Percentiles rank a stretch among this genome's conserved stretches.
Evolutionary conservation across 2,113 vertebrate species (phyloP).

Genomic region (Osmerus eperlanus): DNA sequence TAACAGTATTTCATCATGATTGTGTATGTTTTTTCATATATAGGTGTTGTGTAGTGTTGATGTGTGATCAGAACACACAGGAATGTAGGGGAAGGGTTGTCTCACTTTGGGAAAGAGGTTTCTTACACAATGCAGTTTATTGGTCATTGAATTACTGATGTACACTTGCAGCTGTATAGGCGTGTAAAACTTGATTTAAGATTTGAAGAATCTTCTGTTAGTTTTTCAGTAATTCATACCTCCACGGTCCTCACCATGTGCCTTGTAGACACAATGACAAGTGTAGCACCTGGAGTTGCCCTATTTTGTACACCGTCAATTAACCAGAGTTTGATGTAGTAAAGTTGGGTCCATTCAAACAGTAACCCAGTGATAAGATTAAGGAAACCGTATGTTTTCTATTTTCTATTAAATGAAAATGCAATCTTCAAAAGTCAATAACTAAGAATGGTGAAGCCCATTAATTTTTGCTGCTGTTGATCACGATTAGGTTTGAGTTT

Average conservation of each 20-base stretch:
- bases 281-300: conserved; percentile 64
- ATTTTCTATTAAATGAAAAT: conserved; percentile 41
- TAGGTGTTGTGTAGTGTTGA: conserved; percentile 30
- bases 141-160: conserved; percentile 41
- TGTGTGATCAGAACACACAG: conserved; percentile 37
- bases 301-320: conserved; percentile 41
- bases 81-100: conserved; percentile 48
- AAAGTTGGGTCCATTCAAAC: conserved; percentile 35
- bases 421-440: conserved; percentile 30
- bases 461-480: conserved; percentile 47
- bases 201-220: conserved; percentile 34
- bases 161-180: conserved; percentile 52
- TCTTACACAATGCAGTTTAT: conserved; percentile 43
- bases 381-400: conserved; percentile 14
- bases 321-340: conserved; percentile 32
- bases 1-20: conserved; percentile 6
- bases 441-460: conserved; percentile 16
- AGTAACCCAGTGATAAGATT: conserved; percentile 17
- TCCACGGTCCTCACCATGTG: conserved; percentile 69
- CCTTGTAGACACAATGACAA: conserved; percentile 67
- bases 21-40: conserved; percentile 2
- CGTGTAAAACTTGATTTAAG: conserved; percentile 51
- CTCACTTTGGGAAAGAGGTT: conserved; percentile 34
- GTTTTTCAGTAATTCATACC: conserved; percentile 64
- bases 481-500: conserved; percentile 27